phyloP scores from a whole-genome alignment of 2,797 vertebrate genomes.

The Gambelia wislizenii region DNA sequence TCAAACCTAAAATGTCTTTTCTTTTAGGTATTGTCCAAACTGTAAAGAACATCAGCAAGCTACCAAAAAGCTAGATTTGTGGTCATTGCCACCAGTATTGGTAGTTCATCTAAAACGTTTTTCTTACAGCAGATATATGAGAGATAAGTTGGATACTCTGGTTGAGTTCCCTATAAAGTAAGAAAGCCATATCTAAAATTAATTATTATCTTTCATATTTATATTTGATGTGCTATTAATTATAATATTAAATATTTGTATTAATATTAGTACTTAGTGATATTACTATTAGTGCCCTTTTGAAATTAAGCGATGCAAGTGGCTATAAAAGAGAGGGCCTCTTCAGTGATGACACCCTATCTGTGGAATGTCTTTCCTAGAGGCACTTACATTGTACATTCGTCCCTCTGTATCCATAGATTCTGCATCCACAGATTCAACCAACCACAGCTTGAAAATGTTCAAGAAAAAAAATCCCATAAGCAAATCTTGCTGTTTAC shows the following conservation, averaged over 20 bases:
- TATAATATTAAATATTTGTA: not conserved
- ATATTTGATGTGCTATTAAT: not conserved
- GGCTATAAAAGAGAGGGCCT: not conserved
- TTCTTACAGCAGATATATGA: conserved; percentile 98
- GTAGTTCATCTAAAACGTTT: conserved; percentile 98
- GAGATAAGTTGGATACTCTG: conserved; percentile 96
- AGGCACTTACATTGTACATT: not conserved
- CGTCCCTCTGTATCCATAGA: no score
- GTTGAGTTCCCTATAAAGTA: conserved; percentile 96
- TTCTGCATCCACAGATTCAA: no score
- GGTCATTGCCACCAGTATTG: conserved; percentile 95
- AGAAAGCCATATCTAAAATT: conserved; percentile 60
- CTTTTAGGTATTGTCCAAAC: conserved; percentile 95
- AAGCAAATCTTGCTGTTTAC: no score
- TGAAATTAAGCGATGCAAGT: not conserved
- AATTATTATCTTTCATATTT: conserved; percentile 27
- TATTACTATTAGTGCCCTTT: not conserved
- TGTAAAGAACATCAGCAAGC: conserved; percentile 99
- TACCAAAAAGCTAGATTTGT: conserved; percentile 97
- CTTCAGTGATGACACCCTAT: not conserved
- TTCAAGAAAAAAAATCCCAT: no score
- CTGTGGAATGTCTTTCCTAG: not conserved
- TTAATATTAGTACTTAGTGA: not conserved
- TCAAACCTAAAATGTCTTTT: conserved; percentile 16
- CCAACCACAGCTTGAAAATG: no score